Base-by-base conservation (phyloP, 2,888 invertebrate species). In the Tachina fera region DNA sequence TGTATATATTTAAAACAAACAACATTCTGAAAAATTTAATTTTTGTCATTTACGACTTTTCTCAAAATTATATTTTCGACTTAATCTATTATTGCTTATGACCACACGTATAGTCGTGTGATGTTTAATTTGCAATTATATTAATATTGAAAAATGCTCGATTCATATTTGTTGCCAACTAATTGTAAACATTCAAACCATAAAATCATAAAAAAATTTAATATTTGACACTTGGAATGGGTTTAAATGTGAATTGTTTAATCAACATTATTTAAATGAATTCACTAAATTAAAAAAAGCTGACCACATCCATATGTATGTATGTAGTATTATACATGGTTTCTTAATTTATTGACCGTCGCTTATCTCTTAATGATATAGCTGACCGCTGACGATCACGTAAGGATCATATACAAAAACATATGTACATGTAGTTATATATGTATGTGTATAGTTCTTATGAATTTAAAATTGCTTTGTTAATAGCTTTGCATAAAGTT, bases 161-260 rank as follows among this genome's bases (percentile, higher is more conserved):
- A 68, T 16, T 39, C 16, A 53, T 51, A 41, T 43, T 43, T 56
- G 43, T 70, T 70, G 53, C 56, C 56, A 56, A 56, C 39, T 19
- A n/a, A 45, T 63, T 43, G 1, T 1, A 39, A 53, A 68, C n/a
- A 39, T 31, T 43, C 19, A 41, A 53, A 13, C 13, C 53, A 41
- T 70, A n/a, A 22, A 70, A 70, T 19, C 11, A 19, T 1, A 63
- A 43, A 63, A 45, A 63, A 63, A 19, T 43, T 43, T 19, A 19
- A 45, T 63, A 63, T 43, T 43, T 63, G 63, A 19, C 14, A 45
- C 14, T 65, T 65, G 45, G 47, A 65, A 65, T 45, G 14, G 11
- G 22, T 65, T 65, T 65, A 45, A 45, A 43, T 45, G 45, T 19
- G 22, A 14, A 19, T 9, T 19, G 10, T 19, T 63, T 63, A 45